Percentiles rank a stretch among this genome's conserved stretches.
Evolutionary conservation across 2,888 invertebrate species (phyloP).

Genomic region (Nomada ruficornis): DNA sequence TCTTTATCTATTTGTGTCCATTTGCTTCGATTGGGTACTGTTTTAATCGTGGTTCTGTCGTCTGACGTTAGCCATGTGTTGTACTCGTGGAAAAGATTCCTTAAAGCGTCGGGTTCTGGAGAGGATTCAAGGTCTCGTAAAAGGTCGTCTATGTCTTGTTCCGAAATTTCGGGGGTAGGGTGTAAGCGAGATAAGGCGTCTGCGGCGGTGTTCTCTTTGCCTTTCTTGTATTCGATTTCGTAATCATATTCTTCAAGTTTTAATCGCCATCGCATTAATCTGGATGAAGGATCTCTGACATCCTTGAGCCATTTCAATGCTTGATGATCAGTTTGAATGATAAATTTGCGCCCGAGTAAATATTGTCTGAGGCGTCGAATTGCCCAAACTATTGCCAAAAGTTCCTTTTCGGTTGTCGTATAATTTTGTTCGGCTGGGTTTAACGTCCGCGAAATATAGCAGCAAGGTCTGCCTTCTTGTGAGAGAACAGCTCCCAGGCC

Average conservation of each 20-base stretch:
- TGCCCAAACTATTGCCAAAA: slow-evolving; percentile 12
- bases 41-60: too few relatives aligned
- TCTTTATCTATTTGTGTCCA: too few relatives aligned
- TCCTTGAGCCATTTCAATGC: neutral
- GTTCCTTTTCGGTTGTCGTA: slow-evolving; percentile 9
- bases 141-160: too few relatives aligned
- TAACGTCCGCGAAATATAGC: slow-evolving; percentile 1
- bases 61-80: too few relatives aligned
- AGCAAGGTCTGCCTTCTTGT: neutral
- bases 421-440: neutral
- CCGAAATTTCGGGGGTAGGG: too few relatives aligned
- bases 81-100: neutral
- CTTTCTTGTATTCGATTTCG: neutral
- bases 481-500: neutral
- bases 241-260: neutral
- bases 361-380: slow-evolving; percentile 4
- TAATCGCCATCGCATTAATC: slow-evolving; percentile 1
- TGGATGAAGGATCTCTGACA: neutral
- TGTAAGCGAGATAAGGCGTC: neutral
- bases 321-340: slow-evolving; percentile 10
- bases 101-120: neutral
- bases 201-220: neutral
- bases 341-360: neutral
- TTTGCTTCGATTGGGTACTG: too few relatives aligned
- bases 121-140: too few relatives aligned